Conservation (phyloP, 2,113 vertebrate species). For the Tenrec ecaudatus region DNA sequence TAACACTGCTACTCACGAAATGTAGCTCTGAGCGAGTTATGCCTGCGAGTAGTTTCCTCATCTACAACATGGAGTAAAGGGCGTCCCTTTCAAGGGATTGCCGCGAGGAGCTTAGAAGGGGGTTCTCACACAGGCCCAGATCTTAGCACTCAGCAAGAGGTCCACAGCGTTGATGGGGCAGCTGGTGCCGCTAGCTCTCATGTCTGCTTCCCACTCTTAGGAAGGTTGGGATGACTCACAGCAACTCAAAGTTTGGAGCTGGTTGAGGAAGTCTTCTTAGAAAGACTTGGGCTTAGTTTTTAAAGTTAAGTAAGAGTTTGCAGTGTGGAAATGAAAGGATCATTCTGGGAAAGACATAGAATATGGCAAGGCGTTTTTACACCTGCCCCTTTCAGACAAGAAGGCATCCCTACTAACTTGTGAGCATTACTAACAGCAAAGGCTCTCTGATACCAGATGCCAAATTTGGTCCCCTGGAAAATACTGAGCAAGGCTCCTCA, state of each 20-base stretch:
- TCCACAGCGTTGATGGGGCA: not conserved
- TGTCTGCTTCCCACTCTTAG: not conserved
- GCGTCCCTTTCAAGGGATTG: rapidly evolving
- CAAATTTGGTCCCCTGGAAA: not conserved
- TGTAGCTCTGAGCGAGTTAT: not conserved
- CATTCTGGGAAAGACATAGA: not conserved
- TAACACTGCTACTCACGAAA: too few relatives aligned
- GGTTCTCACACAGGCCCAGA: not conserved
- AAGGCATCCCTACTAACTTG: not conserved
- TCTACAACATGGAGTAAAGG: not conserved
- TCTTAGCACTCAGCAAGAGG: not conserved
- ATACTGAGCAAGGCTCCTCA: not conserved
- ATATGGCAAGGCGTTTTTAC: rapidly evolving
- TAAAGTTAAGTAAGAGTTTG: not conserved
- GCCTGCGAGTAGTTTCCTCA: not conserved
- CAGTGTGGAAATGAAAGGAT: not conserved
- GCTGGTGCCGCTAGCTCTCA: too few relatives aligned
- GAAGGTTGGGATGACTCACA: constrained; percentile 19
- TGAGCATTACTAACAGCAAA: not conserved
- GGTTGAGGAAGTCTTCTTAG: constrained; percentile 30
- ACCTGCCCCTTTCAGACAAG: not conserved
- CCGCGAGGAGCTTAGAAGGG: not conserved
- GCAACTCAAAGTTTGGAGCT: not conserved
- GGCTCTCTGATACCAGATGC: not conserved
- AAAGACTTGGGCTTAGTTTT: constrained; percentile 15